Conservation (phyloP, 2,888 invertebrate species). For the Aspidiotus rigidus region DNA sequence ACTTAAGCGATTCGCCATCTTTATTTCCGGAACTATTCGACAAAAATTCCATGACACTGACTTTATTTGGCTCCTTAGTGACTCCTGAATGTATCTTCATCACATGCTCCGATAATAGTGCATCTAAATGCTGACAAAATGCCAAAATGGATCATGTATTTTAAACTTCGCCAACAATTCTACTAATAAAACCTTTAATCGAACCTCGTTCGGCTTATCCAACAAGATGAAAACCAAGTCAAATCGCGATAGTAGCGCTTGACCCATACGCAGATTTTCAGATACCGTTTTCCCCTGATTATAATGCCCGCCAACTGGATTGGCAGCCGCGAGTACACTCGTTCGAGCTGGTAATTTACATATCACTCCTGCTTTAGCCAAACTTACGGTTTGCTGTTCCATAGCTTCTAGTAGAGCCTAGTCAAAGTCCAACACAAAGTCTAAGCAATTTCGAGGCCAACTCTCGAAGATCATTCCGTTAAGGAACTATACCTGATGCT, state of each 20-base stretch:
- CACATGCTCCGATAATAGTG: slow-evolving; percentile 70
- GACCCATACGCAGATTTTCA: slow-evolving; percentile 79
- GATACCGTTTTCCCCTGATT: slow-evolving; percentile 75
- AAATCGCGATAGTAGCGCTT: slow-evolving; percentile 79
- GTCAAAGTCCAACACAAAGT: too few relatives aligned
- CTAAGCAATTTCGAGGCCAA: background rate
- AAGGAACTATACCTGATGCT: slow-evolving; percentile 52
- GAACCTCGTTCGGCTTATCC: slow-evolving; percentile 74
- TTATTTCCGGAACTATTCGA: background rate
- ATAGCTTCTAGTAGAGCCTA: slow-evolving; percentile 81
- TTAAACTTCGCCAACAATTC: background rate
- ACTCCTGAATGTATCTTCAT: slow-evolving; percentile 62
- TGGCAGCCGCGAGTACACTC: slow-evolving; percentile 84
- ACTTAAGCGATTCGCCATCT: background rate
- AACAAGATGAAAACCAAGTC: slow-evolving; percentile 84
- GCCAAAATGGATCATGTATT: background rate
- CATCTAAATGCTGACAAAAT: slow-evolving; percentile 58
- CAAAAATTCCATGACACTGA: background rate
- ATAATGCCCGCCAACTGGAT: slow-evolving; percentile 82
- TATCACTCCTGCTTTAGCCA: slow-evolving; percentile 81
- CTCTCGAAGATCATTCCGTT: slow-evolving; percentile 14
- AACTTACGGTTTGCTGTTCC: slow-evolving; percentile 85
- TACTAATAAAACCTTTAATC: background rate
- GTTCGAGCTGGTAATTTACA: slow-evolving; percentile 72
- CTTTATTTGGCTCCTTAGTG: slow-evolving; percentile 13